Evolutionary conservation across 2,113 vertebrate species (phyloP), one percentile per base, ranked within the genome.

Genomic region (Ptilorrhoa leucosticta): DNA sequence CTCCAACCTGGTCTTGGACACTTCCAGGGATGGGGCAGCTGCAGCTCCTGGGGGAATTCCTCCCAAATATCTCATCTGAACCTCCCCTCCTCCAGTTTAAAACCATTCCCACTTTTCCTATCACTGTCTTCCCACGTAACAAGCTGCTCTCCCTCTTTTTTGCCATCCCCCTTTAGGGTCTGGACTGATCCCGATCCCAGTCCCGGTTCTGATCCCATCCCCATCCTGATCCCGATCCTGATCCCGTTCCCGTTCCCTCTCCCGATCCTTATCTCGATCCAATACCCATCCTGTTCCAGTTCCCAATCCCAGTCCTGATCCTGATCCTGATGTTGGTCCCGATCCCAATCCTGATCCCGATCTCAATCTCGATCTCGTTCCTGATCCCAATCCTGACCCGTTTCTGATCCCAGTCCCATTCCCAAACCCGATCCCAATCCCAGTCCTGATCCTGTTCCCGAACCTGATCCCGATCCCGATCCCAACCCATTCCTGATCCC

Each of bases 151-250:
- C 15, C 18, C 22, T 33, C 5, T 15, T 33, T n/a, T 39, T 30
- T 2, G 3, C 20, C 44, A n/a, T 19, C 15, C 3, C 7, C 2
- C 23, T 66, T 81, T 30, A 12, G 15, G 14, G 18, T 23, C 31
- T 57, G 68, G 33, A 51, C 4, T 4, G 15, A 23, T 15, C 26
- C 15, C 0, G 0, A 3, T 37, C 40, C 26, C 1, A 0, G 1
- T 50, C 26, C 22, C 2, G 2, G 10, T 26, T 18, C 11, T 1
- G 2, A 4, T 40, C 28, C 22, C 3, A 6, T 24, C 57, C 22
- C 3, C 5, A 10, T 35, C 23, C 42, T 13, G 2, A 18, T 47
- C 31, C 23, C 8, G 0, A 8, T 73, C 15, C 42, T 3, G 0
- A 8, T 33, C 30, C 50, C 9, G 0, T 8, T 71, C 68, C 28